A percentile compares a stretch with the other conserved stretches of the same genome.
phyloP scores from a whole-genome alignment of 2,113 vertebrate species.

The Hippocampus zosterae region DNA sequence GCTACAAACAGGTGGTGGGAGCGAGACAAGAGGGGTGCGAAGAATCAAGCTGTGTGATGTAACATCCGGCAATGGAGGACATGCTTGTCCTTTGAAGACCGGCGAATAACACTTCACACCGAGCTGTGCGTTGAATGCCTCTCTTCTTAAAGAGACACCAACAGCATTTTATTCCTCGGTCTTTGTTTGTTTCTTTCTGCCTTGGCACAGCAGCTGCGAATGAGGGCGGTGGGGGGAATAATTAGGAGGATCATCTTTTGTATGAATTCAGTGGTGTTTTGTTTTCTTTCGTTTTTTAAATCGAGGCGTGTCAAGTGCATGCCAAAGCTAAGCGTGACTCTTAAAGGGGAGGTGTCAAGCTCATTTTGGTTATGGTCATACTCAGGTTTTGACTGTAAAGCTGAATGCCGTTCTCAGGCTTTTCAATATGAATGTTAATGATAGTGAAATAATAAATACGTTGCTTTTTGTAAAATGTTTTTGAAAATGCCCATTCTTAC shows the following conservation, averaged over 20 bases:
- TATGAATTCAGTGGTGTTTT: neutral
- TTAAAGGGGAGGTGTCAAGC: neutral
- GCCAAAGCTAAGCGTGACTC: neutral
- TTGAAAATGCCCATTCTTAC: too few species aligned
- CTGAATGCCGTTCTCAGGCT: too few species aligned
- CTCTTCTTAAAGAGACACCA: conserved; percentile 23
- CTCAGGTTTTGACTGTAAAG: too few species aligned
- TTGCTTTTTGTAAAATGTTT: too few species aligned
- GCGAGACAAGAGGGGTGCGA: conserved; percentile 50
- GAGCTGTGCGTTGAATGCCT: conserved; percentile 38
- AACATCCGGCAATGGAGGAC: conserved; percentile 54
- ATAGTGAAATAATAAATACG: too few species aligned
- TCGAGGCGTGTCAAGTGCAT: neutral
- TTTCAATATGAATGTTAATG: too few species aligned
- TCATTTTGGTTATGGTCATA: neutral
- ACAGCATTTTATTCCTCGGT: conserved; percentile 22
- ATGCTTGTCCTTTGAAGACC: conserved; percentile 50
- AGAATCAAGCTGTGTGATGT: conserved; percentile 56
- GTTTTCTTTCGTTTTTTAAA: neutral
- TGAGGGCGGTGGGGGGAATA: conserved; percentile 18
- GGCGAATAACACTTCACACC: conserved; percentile 58
- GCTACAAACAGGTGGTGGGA: conserved; percentile 50
- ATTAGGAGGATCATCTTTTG: conserved; percentile 10
- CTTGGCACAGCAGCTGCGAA: conserved; percentile 17
- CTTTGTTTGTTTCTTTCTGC: conserved; percentile 20